These are phyloP conservation scores for Oscheius sp. DNA, from an alignment of 2,888 invertebrate species.

Conservation along the genomic window DNA sequence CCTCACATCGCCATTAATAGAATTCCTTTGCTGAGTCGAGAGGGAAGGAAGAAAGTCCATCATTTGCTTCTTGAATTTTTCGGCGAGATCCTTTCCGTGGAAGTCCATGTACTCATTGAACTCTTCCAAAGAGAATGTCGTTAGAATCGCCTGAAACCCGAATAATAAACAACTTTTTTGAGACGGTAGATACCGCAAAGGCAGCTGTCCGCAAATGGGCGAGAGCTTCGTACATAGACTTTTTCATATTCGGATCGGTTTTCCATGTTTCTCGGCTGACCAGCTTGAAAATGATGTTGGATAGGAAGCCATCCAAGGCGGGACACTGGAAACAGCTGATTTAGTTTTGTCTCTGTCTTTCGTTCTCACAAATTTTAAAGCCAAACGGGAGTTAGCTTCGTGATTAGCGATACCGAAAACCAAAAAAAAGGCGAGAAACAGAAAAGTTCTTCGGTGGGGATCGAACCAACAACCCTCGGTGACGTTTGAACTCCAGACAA, in stretches of 20 bases:
- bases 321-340: constrained; percentile 39
- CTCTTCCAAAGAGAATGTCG: constrained; percentile 49
- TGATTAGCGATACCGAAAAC: too few species aligned
- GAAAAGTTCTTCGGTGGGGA: too few species aligned
- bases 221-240: constrained; percentile 57
- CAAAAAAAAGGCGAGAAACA: too few species aligned
- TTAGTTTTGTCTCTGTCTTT: too few species aligned
- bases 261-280: constrained; percentile 56
- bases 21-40: constrained; percentile 52
- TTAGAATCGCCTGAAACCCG: constrained; percentile 50
- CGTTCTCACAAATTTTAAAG: too few species aligned
- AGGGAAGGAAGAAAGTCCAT: constrained; percentile 44
- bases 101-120: constrained; percentile 54
- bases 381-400: too few species aligned
- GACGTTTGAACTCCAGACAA: too few species aligned
- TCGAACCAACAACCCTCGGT: too few species aligned
- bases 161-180: not conserved
- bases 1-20: constrained; percentile 15
- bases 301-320: constrained; percentile 62
- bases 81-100: constrained; percentile 17
- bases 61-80: constrained; percentile 29
- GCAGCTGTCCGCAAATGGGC: constrained; percentile 52
- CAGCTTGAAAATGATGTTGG: constrained; percentile 65
- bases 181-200: constrained; percentile 45
- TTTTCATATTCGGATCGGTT: constrained; percentile 42